Conservation (phyloP, 2,797 vertebrate genomes). For the Scomberomorus guttatus region DNA sequence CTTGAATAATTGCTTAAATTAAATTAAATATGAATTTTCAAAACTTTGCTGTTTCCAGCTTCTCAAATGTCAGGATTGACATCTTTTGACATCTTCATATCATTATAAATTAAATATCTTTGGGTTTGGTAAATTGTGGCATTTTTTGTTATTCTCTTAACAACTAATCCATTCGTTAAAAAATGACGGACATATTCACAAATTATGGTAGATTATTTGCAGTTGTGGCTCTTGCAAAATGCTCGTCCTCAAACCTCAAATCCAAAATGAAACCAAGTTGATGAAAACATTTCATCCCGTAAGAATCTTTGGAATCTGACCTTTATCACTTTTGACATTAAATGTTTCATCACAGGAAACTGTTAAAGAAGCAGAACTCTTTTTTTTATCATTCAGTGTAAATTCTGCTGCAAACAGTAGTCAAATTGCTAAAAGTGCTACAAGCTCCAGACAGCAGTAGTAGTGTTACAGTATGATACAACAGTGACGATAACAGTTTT, state of each 20-base stretch:
- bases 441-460: constrained; percentile 47
- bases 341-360: constrained; percentile 4
- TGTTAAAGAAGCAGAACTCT: background rate
- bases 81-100: background rate
- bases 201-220: background rate
- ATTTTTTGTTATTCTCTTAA: background rate
- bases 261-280: constrained; percentile 11
- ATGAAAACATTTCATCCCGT: constrained; percentile 16
- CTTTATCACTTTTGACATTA: background rate
- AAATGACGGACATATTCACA: background rate
- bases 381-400: constrained; percentile 30
- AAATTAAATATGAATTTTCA: background rate
- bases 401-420: constrained; percentile 44
- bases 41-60: background rate
- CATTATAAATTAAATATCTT: constrained; percentile 10
- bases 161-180: background rate
- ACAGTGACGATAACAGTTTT: constrained; percentile 20
- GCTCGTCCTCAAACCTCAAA: background rate
- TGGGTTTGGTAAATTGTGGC: background rate
- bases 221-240: background rate
- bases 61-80: background rate
- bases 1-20: background rate
- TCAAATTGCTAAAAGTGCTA: constrained; percentile 48
- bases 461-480: constrained; percentile 33
- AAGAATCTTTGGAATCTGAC: constrained; percentile 36